These are phyloP conservation scores for Cosmia pyralina DNA, from an alignment of 2,888 invertebrate genomes.

Conservation along the genomic window DNA sequence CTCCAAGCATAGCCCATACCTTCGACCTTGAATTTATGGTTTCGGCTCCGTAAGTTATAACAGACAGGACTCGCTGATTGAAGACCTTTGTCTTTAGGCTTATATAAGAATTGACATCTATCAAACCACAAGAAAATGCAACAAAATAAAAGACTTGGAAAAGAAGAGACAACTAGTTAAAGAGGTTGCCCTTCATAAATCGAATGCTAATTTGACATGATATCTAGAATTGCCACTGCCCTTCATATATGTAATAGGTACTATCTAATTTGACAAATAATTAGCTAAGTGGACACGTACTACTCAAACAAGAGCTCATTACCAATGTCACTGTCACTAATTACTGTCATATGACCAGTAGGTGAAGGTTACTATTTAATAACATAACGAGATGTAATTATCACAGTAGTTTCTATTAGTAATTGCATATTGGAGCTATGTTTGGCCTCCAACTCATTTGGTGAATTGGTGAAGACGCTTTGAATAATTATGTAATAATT, in stretches of 20 bases:
- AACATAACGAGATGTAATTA: slow-evolving; percentile 46
- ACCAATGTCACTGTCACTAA: slow-evolving; percentile 45
- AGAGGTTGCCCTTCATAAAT: not conserved
- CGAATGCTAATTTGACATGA: not conserved
- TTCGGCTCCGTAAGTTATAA: too few relatives aligned
- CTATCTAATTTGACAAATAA: not conserved
- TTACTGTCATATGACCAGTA: slow-evolving; percentile 30
- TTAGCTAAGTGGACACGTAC: not conserved
- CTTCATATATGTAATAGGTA: not conserved
- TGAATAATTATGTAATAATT: too few relatives aligned
- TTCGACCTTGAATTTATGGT: too few relatives aligned
- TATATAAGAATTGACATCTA: too few relatives aligned
- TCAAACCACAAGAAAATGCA: not conserved
- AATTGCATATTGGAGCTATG: slow-evolving; percentile 25
- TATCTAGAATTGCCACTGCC: not conserved
- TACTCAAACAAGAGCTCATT: slow-evolving; percentile 31
- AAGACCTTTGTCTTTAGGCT: too few relatives aligned
- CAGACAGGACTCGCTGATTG: too few relatives aligned
- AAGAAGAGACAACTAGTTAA: not conserved
- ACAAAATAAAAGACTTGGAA: not conserved
- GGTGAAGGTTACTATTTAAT: slow-evolving; percentile 44
- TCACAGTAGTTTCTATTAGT: slow-evolving; percentile 27
- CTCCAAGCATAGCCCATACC: too few relatives aligned
- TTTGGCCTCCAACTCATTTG: slow-evolving; percentile 44
- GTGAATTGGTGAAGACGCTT: slow-evolving; percentile 8